Percentiles rank a stretch among this genome's conserved stretches.
These are phyloP conservation scores for Zootoca vivipara DNA, from an alignment of 2,113 vertebrate species.

Conservation along the genomic window DNA sequence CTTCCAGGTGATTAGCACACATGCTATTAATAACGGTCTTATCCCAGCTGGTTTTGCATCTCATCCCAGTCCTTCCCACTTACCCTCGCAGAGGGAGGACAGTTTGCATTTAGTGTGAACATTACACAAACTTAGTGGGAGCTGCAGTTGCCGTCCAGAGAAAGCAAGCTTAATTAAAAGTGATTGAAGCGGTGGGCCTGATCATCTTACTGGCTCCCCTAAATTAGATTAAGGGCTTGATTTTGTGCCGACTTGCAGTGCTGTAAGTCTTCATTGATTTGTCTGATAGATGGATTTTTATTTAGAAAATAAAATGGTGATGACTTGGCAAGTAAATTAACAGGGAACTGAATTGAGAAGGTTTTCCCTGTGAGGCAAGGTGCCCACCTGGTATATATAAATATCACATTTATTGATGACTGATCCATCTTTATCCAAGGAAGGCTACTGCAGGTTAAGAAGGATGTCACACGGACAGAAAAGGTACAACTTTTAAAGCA, in stretches of 20 bases:
- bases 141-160: background rate
- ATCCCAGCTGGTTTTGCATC: background rate
- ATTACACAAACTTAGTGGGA: background rate
- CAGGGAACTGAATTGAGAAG: constrained; percentile 67
- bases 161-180: constrained; percentile 31
- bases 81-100: background rate
- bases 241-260: constrained; percentile 47
- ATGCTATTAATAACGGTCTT: background rate
- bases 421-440: constrained; percentile 51
- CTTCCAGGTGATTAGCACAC: background rate
- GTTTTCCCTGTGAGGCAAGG: constrained; percentile 55
- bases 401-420: constrained; percentile 39
- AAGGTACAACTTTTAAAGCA: background rate
- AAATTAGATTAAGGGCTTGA: constrained; percentile 33
- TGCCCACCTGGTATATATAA: constrained; percentile 60
- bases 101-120: background rate
- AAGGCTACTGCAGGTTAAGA: constrained; percentile 43
- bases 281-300: constrained; percentile 46
- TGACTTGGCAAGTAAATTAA: constrained; percentile 69
- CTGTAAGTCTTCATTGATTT: constrained; percentile 38
- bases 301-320: constrained; percentile 65
- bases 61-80: background rate
- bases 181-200: constrained; percentile 4
- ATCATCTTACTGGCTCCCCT: constrained; percentile 32
- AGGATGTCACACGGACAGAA: constrained; percentile 16